Evolutionary conservation across 2,113 vertebrate species (phyloP), one percentile per base, ranked within the genome.

Genomic region (Hucho hucho): DNA sequence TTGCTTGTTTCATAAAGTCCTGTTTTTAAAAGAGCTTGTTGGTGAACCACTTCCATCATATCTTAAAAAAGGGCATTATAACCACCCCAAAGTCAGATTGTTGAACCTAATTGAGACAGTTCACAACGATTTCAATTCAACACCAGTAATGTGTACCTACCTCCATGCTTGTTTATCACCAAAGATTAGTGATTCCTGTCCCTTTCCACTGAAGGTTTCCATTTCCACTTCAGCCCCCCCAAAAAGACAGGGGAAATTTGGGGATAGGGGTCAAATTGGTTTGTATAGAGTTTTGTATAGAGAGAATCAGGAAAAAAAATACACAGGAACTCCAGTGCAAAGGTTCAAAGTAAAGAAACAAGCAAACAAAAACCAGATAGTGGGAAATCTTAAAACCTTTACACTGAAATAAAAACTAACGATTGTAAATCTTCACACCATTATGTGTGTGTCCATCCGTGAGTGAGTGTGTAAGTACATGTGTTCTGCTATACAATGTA

Each of bases 1-100:
- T 86, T 84, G 82, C 84, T 86, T 43, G 37, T 43, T 81, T 82
- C 76, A 81, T 84, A 64, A 84, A 70, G 64, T 81, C 78, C 75
- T 79, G 83, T 79, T 81, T 87, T 90, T 64, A 64, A 69, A 49
- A 80, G 66, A 63, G 64, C 74, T 65, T 43, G 68, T 71, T 78
- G 72, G 73, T 74, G 74, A 37, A 78, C 56, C 28, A 43, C 25
- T 37, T 22, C 70, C 56, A 47, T 64, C 53, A 66, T 69, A 71
- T 53, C 37, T 46, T 37, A 7, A 37, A 53, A 32, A 53, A 13
- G 16, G 49, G 14, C 14, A 53, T 16, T 14, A 53, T 14, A 53
- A 18, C 13, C 14, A 53, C 12, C 14, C 14, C 0, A 49, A 32
- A 43, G 9, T 43, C 37, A 43, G 37, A 16, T 53, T 53, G 13